Conservation (phyloP, 1,140 invertebrate species). For the Stegodyphus dumicola region DNA sequence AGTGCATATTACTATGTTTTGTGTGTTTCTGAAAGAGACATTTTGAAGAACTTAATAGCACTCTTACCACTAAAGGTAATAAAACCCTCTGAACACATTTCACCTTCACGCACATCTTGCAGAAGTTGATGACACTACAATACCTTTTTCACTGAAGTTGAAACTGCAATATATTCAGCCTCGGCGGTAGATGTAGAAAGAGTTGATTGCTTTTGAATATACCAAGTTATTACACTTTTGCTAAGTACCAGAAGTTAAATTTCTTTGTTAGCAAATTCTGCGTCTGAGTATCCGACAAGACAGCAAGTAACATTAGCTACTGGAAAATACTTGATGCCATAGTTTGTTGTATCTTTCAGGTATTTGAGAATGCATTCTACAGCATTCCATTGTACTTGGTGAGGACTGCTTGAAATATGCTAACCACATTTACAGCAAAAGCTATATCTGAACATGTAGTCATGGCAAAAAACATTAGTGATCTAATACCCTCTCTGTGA, state of each 20-base stretch:
- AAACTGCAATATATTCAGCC: constrained; percentile 1
- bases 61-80: neutral
- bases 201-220: neutral
- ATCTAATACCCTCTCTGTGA: constrained; percentile 59
- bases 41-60: constrained; percentile 3
- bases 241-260: neutral
- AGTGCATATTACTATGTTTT: neutral
- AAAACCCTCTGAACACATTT: neutral
- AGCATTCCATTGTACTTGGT: constrained; percentile 62
- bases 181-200: neutral
- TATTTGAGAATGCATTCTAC: constrained; percentile 65
- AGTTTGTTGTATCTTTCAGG: constrained; percentile 63
- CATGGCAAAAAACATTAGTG: constrained; percentile 23
- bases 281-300: neutral
- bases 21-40: neutral
- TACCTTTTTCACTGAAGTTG: neutral
- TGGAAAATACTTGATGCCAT: constrained; percentile 61
- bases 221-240: neutral
- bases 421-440: constrained; percentile 56
- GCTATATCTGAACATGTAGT: constrained; percentile 63
- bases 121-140: no score
- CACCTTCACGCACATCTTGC: neutral
- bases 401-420: constrained; percentile 53
- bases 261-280: neutral
- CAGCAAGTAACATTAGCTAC: neutral